phyloP scores from a whole-genome alignment of 1,140 invertebrate species.

The Halyomorpha halys region DNA sequence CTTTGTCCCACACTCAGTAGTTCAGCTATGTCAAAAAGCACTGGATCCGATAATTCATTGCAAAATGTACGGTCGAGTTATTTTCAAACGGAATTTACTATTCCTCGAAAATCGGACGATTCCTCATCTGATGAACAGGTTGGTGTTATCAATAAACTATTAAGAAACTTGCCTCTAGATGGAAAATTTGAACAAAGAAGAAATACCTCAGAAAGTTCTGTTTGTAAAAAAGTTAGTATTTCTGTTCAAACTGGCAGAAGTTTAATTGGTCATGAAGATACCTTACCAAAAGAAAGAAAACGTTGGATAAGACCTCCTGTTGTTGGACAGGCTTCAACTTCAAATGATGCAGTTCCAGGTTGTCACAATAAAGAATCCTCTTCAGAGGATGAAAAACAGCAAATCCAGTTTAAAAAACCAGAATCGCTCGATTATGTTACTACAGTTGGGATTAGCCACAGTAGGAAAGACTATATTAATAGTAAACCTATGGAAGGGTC shows the following conservation, averaged over 20 bases:
- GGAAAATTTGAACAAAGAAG: too few relatives aligned
- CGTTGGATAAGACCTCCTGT: conserved; percentile 23
- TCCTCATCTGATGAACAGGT: not conserved
- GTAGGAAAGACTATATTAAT: conserved; percentile 19
- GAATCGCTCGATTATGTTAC: not conserved
- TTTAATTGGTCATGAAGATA: conserved; percentile 15
- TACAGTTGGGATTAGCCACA: not conserved
- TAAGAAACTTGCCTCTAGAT: too few relatives aligned
- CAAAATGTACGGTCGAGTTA: conserved; percentile 1
- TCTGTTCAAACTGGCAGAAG: conserved; percentile 6
- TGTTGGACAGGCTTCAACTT: conserved; percentile 24
- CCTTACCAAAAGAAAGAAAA: conserved; percentile 11
- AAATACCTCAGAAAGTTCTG: not conserved
- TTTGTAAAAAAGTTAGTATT: not conserved
- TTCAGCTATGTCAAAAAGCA: too few relatives aligned
- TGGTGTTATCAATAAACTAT: too few relatives aligned
- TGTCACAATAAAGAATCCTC: not conserved
- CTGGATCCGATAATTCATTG: too few relatives aligned
- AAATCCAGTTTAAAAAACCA: not conserved
- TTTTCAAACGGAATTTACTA: not conserved
- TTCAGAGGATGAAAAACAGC: conserved; percentile 1
- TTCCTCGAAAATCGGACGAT: not conserved
- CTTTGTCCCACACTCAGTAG: too few relatives aligned
- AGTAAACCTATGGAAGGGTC: conserved; percentile 14
- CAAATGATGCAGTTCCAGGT: not conserved